These are phyloP conservation scores for Linnaemya tessellans DNA, from an alignment of 2,888 invertebrate species.

Conservation along the genomic window DNA sequence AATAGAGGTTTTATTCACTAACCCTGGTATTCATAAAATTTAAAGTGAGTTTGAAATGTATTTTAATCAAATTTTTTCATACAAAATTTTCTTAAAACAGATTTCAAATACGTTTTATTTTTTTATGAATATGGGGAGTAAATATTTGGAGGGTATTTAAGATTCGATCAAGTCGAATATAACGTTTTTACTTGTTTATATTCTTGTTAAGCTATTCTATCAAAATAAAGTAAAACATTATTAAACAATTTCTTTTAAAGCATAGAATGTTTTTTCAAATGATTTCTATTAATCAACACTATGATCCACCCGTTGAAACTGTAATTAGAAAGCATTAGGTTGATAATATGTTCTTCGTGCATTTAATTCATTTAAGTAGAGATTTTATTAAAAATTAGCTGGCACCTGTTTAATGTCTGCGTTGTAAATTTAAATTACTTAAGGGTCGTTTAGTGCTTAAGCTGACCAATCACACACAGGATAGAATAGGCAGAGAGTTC, in stretches of 20 bases:
- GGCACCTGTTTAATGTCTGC: background rate
- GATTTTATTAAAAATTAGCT: background rate
- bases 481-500: background rate
- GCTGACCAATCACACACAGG: background rate
- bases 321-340: background rate
- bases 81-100: too few relatives aligned
- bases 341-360: background rate
- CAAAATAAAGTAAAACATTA: constrained; percentile 4
- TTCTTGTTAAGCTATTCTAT: background rate
- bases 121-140: too few relatives aligned
- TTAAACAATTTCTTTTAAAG: background rate
- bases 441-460: background rate
- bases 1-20: too few relatives aligned
- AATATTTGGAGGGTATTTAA: too few relatives aligned
- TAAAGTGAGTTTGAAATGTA: too few relatives aligned
- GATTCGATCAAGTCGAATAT: too few relatives aligned
- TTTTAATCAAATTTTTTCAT: too few relatives aligned
- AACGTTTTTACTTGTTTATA: too few relatives aligned
- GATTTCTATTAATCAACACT: background rate
- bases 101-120: too few relatives aligned
- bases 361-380: background rate
- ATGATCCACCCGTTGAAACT: background rate
- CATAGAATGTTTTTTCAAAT: constrained; percentile 3
- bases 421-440: background rate
- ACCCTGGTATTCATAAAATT: too few relatives aligned